These are phyloP conservation scores for Thamnophis elegans DNA, from an alignment of 2,797 vertebrate species.

Conservation along the genomic window DNA sequence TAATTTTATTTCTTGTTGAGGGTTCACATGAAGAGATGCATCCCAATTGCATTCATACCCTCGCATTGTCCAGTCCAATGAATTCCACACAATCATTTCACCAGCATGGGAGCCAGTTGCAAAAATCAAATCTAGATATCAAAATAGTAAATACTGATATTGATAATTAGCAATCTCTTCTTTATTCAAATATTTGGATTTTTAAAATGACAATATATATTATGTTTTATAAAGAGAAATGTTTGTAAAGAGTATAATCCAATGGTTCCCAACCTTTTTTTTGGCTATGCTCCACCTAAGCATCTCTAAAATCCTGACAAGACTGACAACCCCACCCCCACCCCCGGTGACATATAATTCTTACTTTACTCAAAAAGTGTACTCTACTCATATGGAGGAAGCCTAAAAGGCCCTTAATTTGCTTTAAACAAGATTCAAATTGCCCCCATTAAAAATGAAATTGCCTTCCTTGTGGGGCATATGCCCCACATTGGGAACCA, in stretches of 20 bases:
- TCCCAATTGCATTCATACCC: slow-evolving; percentile 86
- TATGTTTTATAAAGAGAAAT: background rate
- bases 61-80: slow-evolving; percentile 82
- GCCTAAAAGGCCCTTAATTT: too few relatives aligned
- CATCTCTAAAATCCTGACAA: too few relatives aligned
- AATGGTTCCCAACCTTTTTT: too few relatives aligned
- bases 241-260: background rate
- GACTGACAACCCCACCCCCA: too few relatives aligned
- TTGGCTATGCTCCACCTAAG: too few relatives aligned
- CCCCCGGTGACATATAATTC: too few relatives aligned
- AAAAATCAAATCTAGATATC: slow-evolving; percentile 79
- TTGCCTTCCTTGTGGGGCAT: too few relatives aligned
- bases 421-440: too few relatives aligned
- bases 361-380: too few relatives aligned
- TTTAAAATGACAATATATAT: background rate
- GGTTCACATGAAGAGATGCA: slow-evolving; percentile 71
- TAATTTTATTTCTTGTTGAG: slow-evolving; percentile 82
- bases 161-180: background rate
- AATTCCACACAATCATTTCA: slow-evolving; percentile 92
- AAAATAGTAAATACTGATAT: background rate
- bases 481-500: too few relatives aligned
- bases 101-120: slow-evolving; percentile 89
- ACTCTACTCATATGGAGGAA: too few relatives aligned
- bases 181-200: background rate
- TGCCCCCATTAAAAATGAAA: too few relatives aligned